A percentile compares a stretch with the other conserved stretches of the same genome.
phyloP scores from a whole-genome alignment of 1,140 invertebrate species.

The Bactericera cockerelli region DNA sequence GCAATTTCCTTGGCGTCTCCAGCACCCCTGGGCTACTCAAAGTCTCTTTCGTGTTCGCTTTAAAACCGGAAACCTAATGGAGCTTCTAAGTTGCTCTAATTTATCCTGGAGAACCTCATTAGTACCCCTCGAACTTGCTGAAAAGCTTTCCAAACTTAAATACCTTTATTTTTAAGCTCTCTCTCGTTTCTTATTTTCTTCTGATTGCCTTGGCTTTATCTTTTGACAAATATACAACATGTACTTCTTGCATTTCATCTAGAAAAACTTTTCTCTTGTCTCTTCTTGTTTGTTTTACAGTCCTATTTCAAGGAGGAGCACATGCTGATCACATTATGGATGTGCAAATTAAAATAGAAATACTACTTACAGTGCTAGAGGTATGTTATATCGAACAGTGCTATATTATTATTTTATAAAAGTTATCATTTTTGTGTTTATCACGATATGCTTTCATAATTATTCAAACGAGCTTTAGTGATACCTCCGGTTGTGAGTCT shows the following conservation, averaged over 20 bases:
- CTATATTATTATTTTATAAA: too few relatives aligned
- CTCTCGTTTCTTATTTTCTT: not conserved
- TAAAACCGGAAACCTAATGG: constrained; percentile 9
- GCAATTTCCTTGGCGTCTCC: constrained; percentile 5
- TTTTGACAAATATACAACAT: constrained; percentile 8
- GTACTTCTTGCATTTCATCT: not conserved
- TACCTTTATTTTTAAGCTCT: constrained; percentile 8
- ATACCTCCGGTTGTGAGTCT: too few relatives aligned
- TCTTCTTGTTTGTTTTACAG: not conserved
- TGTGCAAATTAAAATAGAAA: too few relatives aligned
- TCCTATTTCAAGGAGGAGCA: not conserved
- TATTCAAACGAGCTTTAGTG: too few relatives aligned
- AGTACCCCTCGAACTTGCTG: constrained; percentile 8
- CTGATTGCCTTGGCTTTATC: constrained; percentile 8
- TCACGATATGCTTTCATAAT: too few relatives aligned
- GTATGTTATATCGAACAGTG: too few relatives aligned
- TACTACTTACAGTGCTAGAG: too few relatives aligned
- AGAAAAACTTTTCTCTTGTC: not conserved
- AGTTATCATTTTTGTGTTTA: too few relatives aligned
- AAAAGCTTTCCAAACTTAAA: constrained; percentile 5
- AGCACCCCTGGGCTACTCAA: too few relatives aligned
- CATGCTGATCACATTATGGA: too few relatives aligned
- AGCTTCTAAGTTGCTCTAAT: constrained; percentile 7
- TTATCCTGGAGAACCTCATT: not conserved
- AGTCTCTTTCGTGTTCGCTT: not conserved